Percentiles rank a stretch among this genome's conserved stretches.
Conservation (phyloP, 2,888 invertebrate species). For the Lepeophtheirus nordmannii region DNA sequence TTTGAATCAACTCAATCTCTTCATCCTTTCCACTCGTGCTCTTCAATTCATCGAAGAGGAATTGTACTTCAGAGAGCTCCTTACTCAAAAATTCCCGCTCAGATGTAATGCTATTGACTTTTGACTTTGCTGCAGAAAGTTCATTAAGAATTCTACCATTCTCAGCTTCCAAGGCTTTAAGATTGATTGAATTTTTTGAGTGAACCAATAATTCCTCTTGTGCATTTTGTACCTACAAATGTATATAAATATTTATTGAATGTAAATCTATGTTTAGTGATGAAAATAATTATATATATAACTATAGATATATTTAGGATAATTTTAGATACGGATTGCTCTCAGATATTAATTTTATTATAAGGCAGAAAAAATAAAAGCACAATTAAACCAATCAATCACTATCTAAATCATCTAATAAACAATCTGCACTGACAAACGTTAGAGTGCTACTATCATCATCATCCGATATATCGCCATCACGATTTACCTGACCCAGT, state of each 20-base stretch:
- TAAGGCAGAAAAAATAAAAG: too few relatives aligned
- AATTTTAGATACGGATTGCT: background rate
- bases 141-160: background rate
- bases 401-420: too few relatives aligned
- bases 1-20: constrained; percentile 11
- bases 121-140: background rate
- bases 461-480: background rate
- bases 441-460: background rate
- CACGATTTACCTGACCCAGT: constrained; percentile 13
- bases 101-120: background rate
- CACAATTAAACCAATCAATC: too few relatives aligned
- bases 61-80: constrained; percentile 8
- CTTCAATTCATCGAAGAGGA: constrained; percentile 9
- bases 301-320: background rate
- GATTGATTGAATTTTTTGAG: background rate
- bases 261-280: background rate
- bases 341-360: too few relatives aligned
- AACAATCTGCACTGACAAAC: background rate
- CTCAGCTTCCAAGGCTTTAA: background rate
- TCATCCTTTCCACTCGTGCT: constrained; percentile 9
- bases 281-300: background rate
- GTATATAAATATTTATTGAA: background rate
- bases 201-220: background rate
- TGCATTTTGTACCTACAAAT: constrained; percentile 14
- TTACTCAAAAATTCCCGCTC: background rate